Conservation (phyloP, 2,888 invertebrate species). For the Platycnemis pennipes region DNA sequence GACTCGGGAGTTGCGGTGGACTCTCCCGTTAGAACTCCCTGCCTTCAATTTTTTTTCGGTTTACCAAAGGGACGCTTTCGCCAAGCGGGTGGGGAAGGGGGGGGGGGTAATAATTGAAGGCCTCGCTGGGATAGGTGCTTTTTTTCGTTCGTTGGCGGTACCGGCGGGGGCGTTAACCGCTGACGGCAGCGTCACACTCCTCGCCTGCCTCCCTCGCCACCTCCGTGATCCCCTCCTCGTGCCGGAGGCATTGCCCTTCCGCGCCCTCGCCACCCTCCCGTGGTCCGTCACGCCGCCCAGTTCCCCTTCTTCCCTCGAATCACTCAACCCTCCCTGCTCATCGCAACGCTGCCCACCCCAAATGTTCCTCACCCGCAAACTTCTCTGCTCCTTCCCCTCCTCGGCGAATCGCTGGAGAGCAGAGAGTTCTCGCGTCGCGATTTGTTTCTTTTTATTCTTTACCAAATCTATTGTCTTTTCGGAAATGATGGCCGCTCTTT, state of each 20-base stretch:
- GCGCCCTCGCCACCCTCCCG: not conserved
- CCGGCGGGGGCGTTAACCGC: constrained; percentile 26
- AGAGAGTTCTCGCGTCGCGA: not conserved
- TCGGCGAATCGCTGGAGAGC: constrained; percentile 15
- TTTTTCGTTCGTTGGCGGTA: not conserved
- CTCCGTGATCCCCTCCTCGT: not conserved
- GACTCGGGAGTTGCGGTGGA: not conserved
- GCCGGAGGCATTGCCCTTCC: constrained; percentile 26
- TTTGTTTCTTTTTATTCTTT: not conserved
- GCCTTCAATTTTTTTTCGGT: not conserved
- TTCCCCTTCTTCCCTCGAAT: not conserved
- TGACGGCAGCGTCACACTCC: constrained; percentile 29
- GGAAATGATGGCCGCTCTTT: not conserved
- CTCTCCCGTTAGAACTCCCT: not conserved
- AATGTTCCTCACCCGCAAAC: not conserved
- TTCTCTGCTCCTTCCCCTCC: not conserved
- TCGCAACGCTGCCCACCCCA: not conserved
- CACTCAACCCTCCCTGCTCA: not conserved
- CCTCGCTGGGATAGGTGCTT: not conserved
- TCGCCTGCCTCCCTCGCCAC: not conserved
- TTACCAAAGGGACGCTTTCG: constrained; percentile 16
- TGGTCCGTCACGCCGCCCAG: not conserved
- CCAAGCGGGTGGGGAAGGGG: not conserved
- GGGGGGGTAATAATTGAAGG: not conserved
- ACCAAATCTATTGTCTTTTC: not conserved